Percentiles rank a stretch among this genome's conserved stretches.
These are phyloP conservation scores for Steatornis caripensis DNA, from an alignment of 2,113 vertebrate genomes.

Conservation along the genomic window DNA sequence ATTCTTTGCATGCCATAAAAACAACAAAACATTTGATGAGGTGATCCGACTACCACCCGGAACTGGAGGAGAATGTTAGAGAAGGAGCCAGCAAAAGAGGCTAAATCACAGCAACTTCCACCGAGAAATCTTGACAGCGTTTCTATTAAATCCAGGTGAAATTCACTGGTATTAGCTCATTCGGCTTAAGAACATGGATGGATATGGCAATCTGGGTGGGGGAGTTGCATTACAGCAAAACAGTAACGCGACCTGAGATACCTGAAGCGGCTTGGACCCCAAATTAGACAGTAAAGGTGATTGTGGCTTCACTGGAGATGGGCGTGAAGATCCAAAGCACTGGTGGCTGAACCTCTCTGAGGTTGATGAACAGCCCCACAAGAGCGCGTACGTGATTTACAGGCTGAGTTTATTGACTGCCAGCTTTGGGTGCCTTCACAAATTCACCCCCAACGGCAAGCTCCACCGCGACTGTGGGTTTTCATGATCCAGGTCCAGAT, in stretches of 20 bases:
- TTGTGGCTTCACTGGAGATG: background rate
- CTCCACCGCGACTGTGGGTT: rapidly evolving
- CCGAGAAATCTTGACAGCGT: background rate
- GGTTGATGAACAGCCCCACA: background rate
- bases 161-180: background rate
- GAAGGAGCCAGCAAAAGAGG: background rate
- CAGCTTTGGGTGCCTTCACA: background rate
- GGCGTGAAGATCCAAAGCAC: background rate
- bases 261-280: background rate
- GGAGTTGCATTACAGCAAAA: background rate
- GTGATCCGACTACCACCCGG: background rate
- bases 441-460: background rate
- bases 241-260: background rate
- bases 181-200: background rate
- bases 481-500: background rate
- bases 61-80: background rate
- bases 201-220: background rate
- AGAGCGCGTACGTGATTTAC: background rate
- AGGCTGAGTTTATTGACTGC: background rate
- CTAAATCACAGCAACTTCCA: background rate
- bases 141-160: background rate
- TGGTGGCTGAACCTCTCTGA: background rate
- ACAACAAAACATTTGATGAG: background rate
- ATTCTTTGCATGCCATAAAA: background rate
- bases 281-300: background rate